Conservation (phyloP, 2,888 invertebrate genomes). For the Euplexia lucipara region DNA sequence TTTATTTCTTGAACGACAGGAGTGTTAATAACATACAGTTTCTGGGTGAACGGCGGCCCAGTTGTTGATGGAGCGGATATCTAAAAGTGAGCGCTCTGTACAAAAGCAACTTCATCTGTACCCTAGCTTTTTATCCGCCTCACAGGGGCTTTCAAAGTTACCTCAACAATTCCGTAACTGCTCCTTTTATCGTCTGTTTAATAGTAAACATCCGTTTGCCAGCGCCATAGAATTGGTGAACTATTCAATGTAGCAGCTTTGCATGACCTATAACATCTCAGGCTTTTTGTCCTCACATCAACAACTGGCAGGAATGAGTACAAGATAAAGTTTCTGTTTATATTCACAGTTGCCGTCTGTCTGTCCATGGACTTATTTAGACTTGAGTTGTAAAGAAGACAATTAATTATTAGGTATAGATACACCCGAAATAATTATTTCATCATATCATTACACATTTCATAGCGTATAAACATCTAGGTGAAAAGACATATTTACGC, state of each 20-base stretch:
- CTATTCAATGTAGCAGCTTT: background rate
- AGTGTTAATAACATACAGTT: constrained; percentile 9
- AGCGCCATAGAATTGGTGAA: background rate
- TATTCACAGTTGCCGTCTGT: constrained; percentile 53
- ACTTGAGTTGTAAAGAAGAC: constrained; percentile 63
- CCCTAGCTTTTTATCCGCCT: background rate
- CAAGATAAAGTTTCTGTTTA: constrained; percentile 16
- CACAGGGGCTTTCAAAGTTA: background rate
- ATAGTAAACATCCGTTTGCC: too few species aligned
- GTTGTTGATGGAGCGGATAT: constrained; percentile 41
- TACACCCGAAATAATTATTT: constrained; percentile 79
- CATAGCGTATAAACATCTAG: constrained; percentile 87
- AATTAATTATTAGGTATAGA: constrained; percentile 70
- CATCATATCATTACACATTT: constrained; percentile 89
- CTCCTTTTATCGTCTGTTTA: background rate
- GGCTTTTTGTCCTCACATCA: constrained; percentile 4
- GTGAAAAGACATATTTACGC: constrained; percentile 83
- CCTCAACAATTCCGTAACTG: background rate
- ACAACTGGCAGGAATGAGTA: constrained; percentile 26
- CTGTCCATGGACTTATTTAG: constrained; percentile 67
- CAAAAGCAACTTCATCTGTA: too few species aligned
- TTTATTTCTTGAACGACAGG: constrained; percentile 15
- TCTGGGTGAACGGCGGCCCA: constrained; percentile 8
- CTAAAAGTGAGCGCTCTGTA: too few species aligned
- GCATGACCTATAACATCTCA: background rate